phyloP scores from a whole-genome alignment of 2,113 vertebrate species.

The Syngnathus typhle region DNA sequence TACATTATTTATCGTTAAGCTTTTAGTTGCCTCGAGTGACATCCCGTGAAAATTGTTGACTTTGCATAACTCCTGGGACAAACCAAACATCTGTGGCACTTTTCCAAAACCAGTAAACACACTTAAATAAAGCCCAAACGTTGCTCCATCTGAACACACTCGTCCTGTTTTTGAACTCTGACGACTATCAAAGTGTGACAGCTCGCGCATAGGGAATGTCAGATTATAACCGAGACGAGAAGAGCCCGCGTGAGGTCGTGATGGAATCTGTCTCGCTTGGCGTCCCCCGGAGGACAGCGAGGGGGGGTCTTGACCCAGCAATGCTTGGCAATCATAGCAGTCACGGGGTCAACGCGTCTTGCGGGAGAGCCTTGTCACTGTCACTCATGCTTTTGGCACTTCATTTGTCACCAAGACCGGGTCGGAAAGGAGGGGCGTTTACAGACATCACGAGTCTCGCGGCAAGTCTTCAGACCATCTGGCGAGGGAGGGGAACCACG shows the following conservation, averaged over 20 bases:
- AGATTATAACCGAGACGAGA: constrained; percentile 30
- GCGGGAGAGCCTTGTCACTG: constrained; percentile 19
- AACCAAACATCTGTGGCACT: neutral
- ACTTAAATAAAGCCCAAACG: neutral
- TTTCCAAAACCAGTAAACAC: neutral
- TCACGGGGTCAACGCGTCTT: constrained; percentile 17
- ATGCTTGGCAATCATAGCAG: constrained; percentile 36
- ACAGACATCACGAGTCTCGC: constrained; percentile 42
- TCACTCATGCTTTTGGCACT: constrained; percentile 33
- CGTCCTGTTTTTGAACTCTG: constrained; percentile 11
- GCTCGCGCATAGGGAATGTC: constrained; percentile 32
- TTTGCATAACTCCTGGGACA: neutral
- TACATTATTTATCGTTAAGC: neutral
- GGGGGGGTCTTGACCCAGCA: constrained; percentile 20
- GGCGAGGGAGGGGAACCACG: constrained; percentile 36
- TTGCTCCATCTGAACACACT: neutral
- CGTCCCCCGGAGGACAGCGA: constrained; percentile 19
- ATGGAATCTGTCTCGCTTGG: constrained; percentile 47
- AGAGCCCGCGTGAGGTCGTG: constrained; percentile 43
- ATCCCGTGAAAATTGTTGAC: neutral
- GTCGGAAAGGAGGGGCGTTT: constrained; percentile 9
- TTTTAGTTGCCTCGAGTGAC: neutral
- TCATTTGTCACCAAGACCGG: neutral
- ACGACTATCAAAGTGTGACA: constrained; percentile 41
- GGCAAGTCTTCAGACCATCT: constrained; percentile 58